Evolutionary conservation across 2,888 invertebrate genomes (phyloP).

Genomic region (Micropterix aruncella): DNA sequence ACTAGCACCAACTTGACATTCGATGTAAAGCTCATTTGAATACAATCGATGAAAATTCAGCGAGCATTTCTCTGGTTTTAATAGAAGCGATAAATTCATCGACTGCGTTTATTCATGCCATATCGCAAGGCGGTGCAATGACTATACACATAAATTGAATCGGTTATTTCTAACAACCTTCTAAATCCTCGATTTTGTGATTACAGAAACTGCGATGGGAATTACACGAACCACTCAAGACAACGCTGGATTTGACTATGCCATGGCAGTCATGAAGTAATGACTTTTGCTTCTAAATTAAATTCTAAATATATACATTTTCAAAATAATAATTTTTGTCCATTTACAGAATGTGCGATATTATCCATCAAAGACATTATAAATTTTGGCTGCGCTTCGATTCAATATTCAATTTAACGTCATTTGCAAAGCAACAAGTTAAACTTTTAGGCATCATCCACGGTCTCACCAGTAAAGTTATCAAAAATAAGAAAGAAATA

Average conservation of each 20-base stretch:
- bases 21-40: background rate
- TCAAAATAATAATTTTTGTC: too few relatives aligned
- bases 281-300: too few relatives aligned
- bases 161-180: conserved; percentile 7
- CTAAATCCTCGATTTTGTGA: conserved; percentile 5
- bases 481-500: conserved; percentile 45
- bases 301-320: too few relatives aligned
- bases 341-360: conserved; percentile 55
- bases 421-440: conserved; percentile 52
- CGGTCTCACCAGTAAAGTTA: conserved; percentile 57
- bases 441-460: conserved; percentile 56
- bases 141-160: conserved; percentile 1
- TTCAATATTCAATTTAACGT: conserved; percentile 53
- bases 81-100: background rate
- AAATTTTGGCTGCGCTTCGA: conserved; percentile 61
- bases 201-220: conserved; percentile 71
- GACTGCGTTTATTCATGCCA: background rate
- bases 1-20: background rate
- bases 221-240: conserved; percentile 61
- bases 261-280: conserved; percentile 72
- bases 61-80: background rate
- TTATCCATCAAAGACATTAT: conserved; percentile 64
- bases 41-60: background rate
- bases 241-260: conserved; percentile 62
- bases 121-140: background rate